These are phyloP conservation scores for Drosophila mercatorum DNA, from an alignment of 2,888 invertebrate genomes.

Conservation along the genomic window DNA sequence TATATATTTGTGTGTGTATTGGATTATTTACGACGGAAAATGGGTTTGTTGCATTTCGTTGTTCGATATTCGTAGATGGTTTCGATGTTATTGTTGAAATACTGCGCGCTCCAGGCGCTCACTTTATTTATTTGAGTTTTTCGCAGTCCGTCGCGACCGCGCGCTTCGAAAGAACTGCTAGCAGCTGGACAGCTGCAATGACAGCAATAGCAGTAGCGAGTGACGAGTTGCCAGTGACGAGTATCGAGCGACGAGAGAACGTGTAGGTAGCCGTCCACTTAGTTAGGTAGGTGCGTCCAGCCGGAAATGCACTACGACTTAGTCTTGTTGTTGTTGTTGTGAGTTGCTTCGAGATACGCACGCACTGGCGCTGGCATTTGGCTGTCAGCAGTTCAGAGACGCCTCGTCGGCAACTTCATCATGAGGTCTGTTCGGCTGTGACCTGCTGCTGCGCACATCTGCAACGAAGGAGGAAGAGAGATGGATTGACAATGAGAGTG, in stretches of 20 bases:
- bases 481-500: constrained; percentile 25
- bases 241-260: constrained; percentile 24
- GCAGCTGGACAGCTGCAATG: constrained; percentile 47
- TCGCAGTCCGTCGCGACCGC: constrained; percentile 62
- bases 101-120: constrained; percentile 39
- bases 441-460: constrained; percentile 73
- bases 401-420: constrained; percentile 67
- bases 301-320: constrained; percentile 72
- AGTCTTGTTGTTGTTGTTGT: constrained; percentile 26
- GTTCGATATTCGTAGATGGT: constrained; percentile 29
- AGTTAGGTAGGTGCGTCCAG: constrained; percentile 47
- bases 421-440: constrained; percentile 49
- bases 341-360: constrained; percentile 45
- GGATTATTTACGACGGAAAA: neutral
- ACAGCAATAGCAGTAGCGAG: constrained; percentile 10
- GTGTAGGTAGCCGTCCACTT: constrained; percentile 35
- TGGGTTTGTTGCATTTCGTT: constrained; percentile 28
- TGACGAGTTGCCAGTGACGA: constrained; percentile 7
- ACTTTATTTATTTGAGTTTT: constrained; percentile 33
- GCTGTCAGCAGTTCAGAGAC: constrained; percentile 73
- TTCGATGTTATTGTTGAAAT: constrained; percentile 10
- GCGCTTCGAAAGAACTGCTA: constrained; percentile 47
- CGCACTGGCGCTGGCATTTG: constrained; percentile 55
- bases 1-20: constrained; percentile 2
- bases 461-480: constrained; percentile 37